Evolutionary conservation across 2,113 vertebrate genomes (phyloP).

Genomic region (Cheirogaleus medius): DNA sequence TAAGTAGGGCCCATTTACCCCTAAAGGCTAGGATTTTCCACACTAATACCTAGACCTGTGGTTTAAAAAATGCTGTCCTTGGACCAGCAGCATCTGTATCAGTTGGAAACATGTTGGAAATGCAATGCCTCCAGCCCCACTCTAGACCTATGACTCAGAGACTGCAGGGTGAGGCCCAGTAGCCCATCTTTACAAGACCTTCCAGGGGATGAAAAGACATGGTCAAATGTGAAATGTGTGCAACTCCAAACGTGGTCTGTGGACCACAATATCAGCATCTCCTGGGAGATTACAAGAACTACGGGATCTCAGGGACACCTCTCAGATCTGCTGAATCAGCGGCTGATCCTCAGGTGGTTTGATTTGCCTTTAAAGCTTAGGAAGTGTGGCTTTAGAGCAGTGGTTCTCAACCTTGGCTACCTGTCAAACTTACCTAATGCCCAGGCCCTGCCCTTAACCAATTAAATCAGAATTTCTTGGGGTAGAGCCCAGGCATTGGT

Average conservation of each 20-base stretch:
- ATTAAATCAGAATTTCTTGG: conserved; percentile 33
- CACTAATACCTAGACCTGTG: not conserved
- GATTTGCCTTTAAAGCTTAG: not conserved
- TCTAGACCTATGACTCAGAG: not conserved
- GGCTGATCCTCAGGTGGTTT: not conserved
- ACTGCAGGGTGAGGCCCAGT: not conserved
- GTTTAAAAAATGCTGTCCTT: not conserved
- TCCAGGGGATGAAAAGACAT: not conserved
- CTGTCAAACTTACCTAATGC: not conserved
- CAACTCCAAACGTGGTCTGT: not conserved
- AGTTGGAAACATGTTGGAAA: not conserved
- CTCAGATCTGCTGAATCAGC: not conserved
- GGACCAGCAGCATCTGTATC: not conserved
- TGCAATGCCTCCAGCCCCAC: not conserved
- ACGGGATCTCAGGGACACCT: not conserved
- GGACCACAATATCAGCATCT: not conserved
- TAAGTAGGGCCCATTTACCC: not conserved
- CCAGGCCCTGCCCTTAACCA: not conserved
- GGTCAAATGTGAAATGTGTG: not conserved
- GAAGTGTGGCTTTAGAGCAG: not conserved
- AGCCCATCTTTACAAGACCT: not conserved
- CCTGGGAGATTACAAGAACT: not conserved
- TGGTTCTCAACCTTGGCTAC: not conserved
- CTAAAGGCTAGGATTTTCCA: not conserved
- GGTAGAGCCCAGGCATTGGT: not conserved